Base-by-base conservation (phyloP, 2,797 vertebrate genomes). In the Brachymystax lenok region DNA sequence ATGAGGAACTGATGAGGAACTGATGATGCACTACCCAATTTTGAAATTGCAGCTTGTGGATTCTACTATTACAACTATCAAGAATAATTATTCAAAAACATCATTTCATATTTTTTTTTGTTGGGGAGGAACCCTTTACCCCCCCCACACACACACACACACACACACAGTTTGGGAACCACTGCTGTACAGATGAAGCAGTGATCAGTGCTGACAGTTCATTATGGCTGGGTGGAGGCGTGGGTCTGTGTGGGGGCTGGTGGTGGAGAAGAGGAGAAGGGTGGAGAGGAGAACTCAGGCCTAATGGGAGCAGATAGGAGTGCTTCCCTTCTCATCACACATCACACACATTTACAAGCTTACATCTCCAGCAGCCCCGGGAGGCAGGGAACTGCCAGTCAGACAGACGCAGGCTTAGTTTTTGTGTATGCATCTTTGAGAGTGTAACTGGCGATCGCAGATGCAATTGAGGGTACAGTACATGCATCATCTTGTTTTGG, bases 281-380 rank as follows among this genome's bases (percentile, higher is more conserved):
- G 24, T 64, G 63, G 83, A 87, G 77, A 12, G 85, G 80, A 84
- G 84, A 83, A 83, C 84, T 67, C 77, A 46, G 83, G 80, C 76
- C 82, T 93, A 92, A 94, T 92, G 91, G 90, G 85, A 90, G 82
- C 17, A 51, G 90, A 92, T 86, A 81, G 88, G 78, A 89, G 85
- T 74, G 77, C 88, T 90, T 88, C 88, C 87, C 79, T 74, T 88
- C 84, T 86, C 84, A 81, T 90, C 87, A 86, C 84, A 81, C 84
- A 86, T 89, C 84, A 86, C 87, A 89, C 80, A 79, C 78, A 85
- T 90, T 90, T 90, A 88, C 80, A 85, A 85, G 82, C 74, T 82
- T 74, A 74, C 69, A 80, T 79, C 79, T 88, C 71, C 73, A 76
- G 80, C 74, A 86, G 73, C 80, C 84, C 75, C 16, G 63, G 83